A percentile compares a stretch with the other conserved stretches of the same genome.
These are phyloP conservation scores for Thinocorus orbignyianus DNA, from an alignment of 2,113 vertebrate species.

Conservation along the genomic window DNA sequence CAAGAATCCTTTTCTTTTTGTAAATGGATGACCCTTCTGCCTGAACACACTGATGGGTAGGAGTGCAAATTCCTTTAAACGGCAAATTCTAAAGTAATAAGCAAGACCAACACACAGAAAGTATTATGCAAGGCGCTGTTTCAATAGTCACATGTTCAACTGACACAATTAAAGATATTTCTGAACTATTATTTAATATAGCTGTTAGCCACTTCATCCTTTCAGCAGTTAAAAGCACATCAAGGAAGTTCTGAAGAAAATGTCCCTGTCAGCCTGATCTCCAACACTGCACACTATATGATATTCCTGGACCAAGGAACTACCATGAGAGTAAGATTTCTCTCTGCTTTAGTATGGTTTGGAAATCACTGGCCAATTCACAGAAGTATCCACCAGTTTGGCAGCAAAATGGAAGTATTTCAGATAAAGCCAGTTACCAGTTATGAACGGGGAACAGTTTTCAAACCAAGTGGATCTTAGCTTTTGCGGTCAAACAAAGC, in stretches of 20 bases:
- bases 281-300: background rate
- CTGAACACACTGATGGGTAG: background rate
- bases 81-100: background rate
- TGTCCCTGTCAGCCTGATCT: background rate
- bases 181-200: background rate
- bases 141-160: background rate
- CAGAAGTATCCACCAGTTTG: background rate
- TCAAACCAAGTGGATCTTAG: background rate
- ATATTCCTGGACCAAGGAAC: background rate
- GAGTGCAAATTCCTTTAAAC: background rate
- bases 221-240: background rate
- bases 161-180: background rate
- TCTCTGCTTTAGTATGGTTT: rapidly evolving
- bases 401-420: background rate
- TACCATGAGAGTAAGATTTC: background rate
- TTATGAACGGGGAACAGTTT: background rate
- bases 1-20: background rate
- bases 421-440: background rate
- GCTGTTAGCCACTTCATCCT: background rate
- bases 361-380: background rate
- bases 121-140: background rate
- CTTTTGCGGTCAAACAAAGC: background rate
- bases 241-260: background rate
- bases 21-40: background rate
- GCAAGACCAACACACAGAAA: background rate